Evolutionary conservation across 2,797 vertebrate species (phyloP), one percentile per base, ranked within the genome.

Genomic region (Acrossocheilus fasciatus): DNA sequence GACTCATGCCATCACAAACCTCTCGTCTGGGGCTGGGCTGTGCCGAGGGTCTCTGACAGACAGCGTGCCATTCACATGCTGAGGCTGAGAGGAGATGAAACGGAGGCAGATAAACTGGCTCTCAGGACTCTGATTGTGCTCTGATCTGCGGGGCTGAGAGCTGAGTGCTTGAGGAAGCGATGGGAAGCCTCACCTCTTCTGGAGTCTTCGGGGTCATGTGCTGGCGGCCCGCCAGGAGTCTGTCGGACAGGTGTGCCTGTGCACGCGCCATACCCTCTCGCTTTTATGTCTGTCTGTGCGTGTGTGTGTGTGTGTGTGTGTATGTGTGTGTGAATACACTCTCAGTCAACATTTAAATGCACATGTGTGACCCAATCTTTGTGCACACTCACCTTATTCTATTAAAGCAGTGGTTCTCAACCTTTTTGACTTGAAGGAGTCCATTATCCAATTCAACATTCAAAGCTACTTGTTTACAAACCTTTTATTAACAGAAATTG

Each of bases 11-110:
- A 81, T 85, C 69, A 17, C 54, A 74, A 66, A 82, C 69, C 82
- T 89, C 70, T 84, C 62, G 52, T 86, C 81, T 86, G 81, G 52
- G 7, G 62, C 59, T 36, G 80, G 87, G 54, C 80, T 76, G 89
- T 88, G 89, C 75, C 57, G 76, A 84, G 87, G 86, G 87, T 83
- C 79, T 90, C 78, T 87, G 87, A 88, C 82, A 88, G 87, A 88
- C 88, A 80, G 88, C 70, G 26, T 82, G 81, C 81, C 74, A 74
- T 86, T 70, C 47, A 72, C 77, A 81, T 66, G 66, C 75, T 66
- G 85, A 83, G 82, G 66, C 75, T 66, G 85, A 83, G 82, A 75
- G 70, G 85, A 89, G 89, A 91, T 89, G 90, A 91, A 90, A 88
- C 87, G 20, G 74, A 57, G 52, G 43, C 73, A 84, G 87, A 82